Percentiles rank a stretch among this genome's conserved stretches.
Conservation (phyloP, 2,888 invertebrate species). For the Exephanes ischioxanthus region DNA sequence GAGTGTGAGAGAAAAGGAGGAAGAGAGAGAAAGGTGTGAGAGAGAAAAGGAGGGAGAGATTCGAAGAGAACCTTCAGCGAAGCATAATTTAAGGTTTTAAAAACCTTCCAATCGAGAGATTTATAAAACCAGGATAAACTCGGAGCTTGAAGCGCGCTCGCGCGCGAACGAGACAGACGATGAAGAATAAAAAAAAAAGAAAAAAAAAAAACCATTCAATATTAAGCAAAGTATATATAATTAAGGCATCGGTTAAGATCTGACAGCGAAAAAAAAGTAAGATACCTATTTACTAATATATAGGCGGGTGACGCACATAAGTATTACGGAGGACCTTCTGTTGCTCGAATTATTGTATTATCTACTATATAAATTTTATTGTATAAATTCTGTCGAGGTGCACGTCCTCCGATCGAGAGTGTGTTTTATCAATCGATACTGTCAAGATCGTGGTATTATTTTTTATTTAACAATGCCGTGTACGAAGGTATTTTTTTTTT, state of each 20-base stretch:
- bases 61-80: conserved; percentile 38
- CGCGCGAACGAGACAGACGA: conserved; percentile 66
- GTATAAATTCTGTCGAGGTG: conserved; percentile 81
- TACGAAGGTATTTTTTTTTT: conserved; percentile 22
- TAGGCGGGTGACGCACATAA: conserved; percentile 71
- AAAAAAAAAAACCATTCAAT: conserved; percentile 63
- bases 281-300: conserved; percentile 69
- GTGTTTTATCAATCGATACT: conserved; percentile 54
- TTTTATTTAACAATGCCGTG: conserved; percentile 27
- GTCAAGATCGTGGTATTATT: conserved; percentile 23
- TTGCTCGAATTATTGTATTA: conserved; percentile 81
- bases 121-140: conserved; percentile 40
- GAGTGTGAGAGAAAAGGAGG: conserved; percentile 1
- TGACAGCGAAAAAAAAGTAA: conserved; percentile 76
- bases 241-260: conserved; percentile 79
- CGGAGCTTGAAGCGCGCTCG: conserved; percentile 53
- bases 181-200: conserved; percentile 58
- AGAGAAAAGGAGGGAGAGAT: not conserved
- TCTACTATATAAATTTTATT: conserved; percentile 82
- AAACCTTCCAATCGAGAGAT: conserved; percentile 25
- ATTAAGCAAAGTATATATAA: conserved; percentile 74
- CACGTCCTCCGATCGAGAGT: conserved; percentile 77
- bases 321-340: conserved; percentile 77
- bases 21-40: not conserved
- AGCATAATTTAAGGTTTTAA: conserved; percentile 43